Percentiles rank a stretch among this genome's conserved stretches.
These are phyloP conservation scores for Mola mola DNA, from an alignment of 2,113 vertebrate species.

Conservation along the genomic window DNA sequence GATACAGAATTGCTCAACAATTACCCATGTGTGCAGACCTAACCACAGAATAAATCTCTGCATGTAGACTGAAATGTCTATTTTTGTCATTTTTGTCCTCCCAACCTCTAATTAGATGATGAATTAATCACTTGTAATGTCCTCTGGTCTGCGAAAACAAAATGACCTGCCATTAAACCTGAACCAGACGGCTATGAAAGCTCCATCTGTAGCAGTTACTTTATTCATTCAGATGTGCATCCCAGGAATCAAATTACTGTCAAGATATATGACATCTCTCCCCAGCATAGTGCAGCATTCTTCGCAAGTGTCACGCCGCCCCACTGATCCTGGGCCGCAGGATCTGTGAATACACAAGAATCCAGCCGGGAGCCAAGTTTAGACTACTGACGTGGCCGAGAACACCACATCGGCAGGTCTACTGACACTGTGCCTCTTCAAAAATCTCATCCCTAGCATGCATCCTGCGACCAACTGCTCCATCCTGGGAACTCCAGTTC, in stretches of 20 bases:
- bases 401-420: constrained; percentile 37
- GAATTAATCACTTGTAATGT: too few species aligned
- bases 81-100: background rate
- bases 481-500: too few species aligned
- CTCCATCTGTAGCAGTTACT: too few species aligned
- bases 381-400: constrained; percentile 59
- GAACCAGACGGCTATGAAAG: too few species aligned
- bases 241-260: constrained; percentile 45
- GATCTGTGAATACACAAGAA: constrained; percentile 48
- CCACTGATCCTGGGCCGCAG: constrained; percentile 10
- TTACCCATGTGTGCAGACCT: background rate
- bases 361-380: constrained; percentile 68
- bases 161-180: too few species aligned
- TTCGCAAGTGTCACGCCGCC: constrained; percentile 52
- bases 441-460: constrained; percentile 6
- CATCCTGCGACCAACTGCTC: too few species aligned
- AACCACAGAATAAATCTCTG: background rate
- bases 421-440: constrained; percentile 27
- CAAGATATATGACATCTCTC: constrained; percentile 47
- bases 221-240: constrained; percentile 25
- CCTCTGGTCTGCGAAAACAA: too few species aligned
- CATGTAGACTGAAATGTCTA: too few species aligned
- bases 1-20: constrained; percentile 8
- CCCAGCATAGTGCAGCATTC: constrained; percentile 30
- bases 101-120: too few species aligned